Base-by-base conservation (phyloP, 2,888 invertebrate genomes). In the Teleogryllus oceanicus region DNA sequence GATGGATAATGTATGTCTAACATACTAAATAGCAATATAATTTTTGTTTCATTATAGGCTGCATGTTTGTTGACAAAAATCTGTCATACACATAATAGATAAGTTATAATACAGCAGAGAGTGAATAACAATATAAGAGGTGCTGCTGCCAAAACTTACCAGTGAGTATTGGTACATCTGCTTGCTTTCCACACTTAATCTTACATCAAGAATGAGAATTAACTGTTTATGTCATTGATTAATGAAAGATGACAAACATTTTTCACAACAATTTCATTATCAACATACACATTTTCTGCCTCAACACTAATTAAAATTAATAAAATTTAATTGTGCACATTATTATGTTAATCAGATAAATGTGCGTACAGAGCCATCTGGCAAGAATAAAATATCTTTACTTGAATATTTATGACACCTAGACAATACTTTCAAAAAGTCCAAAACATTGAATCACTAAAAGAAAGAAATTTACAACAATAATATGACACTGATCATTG, bases 71-170 rank as follows among this genome's bases (percentile, higher is more conserved):
- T 18, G 62, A 62, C n/a, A 62, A 62, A 62, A 62, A 62, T 37
- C 62, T 62, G 62, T n/a, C 62, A 62, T 62, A n/a, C 62, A 62
- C 62, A 18, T 62, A 62, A n/a, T 62, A 37, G 37, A 8, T 37
- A 62, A 62, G 16, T 18, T 62, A 62, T 62, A 62, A 62, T 62
- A 62, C 62, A 62, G 62, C 62, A 62, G 62, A 62, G n/a, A 62
- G 13, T 62, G 13, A 62, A 62, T 62, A n/a, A 62, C 62, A 62
- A 37, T 37, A 37, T 62, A 18, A 62, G 62, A 62, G 62, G 62
- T 62, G 62, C 62, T 62, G 62, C 62, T 62, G 62, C 62, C 62
- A 62, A n/a, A 62, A 62, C n/a, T 62, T 62, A 62, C 62, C 62
- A 62, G 62, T 62, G 62, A 62, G 62, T 62, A 62, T 62, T 62